These are phyloP conservation scores for Hucho hucho DNA, from an alignment of 2,113 vertebrate species.

Conservation along the genomic window DNA sequence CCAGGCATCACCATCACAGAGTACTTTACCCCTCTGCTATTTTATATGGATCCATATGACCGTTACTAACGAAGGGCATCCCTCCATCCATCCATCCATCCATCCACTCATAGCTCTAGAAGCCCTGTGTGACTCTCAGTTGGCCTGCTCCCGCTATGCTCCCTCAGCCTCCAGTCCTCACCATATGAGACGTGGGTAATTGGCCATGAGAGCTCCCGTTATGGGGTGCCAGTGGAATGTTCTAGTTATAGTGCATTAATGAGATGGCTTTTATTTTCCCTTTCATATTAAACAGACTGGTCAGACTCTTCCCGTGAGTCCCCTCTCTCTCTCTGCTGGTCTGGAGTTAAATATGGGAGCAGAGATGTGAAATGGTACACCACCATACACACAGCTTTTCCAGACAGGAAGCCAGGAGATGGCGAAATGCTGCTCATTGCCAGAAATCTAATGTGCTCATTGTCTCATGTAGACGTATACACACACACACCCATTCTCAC, in stretches of 20 bases:
- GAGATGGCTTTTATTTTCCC: slow-evolving; percentile 46
- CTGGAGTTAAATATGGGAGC: slow-evolving; percentile 26
- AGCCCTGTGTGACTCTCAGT: background rate
- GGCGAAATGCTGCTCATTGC: slow-evolving; percentile 7
- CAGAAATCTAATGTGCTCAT: slow-evolving; percentile 13
- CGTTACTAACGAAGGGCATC: slow-evolving; percentile 32
- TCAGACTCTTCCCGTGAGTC: slow-evolving; percentile 21
- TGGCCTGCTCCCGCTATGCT: background rate
- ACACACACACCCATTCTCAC: slow-evolving; percentile 5
- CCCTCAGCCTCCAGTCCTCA: slow-evolving; percentile 20
- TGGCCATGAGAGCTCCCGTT: slow-evolving; percentile 61
- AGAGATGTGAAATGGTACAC: slow-evolving; percentile 23
- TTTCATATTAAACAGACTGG: slow-evolving; percentile 30
- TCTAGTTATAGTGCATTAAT: slow-evolving; percentile 55
- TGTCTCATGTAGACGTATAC: background rate
- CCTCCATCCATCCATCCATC: slow-evolving; percentile 10
- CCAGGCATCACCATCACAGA: slow-evolving; percentile 48
- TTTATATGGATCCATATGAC: slow-evolving; percentile 29
- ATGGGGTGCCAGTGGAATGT: slow-evolving; percentile 58
- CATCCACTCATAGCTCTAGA: slow-evolving; percentile 30
- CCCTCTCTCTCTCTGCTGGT: slow-evolving; percentile 21
- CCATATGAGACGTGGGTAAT: slow-evolving; percentile 51
- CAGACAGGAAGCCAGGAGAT: slow-evolving; percentile 31
- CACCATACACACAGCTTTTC: slow-evolving; percentile 8
- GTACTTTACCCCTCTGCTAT: slow-evolving; percentile 22